Conservation (phyloP, 2,888 invertebrate species). For the Terebella lapidaria region DNA sequence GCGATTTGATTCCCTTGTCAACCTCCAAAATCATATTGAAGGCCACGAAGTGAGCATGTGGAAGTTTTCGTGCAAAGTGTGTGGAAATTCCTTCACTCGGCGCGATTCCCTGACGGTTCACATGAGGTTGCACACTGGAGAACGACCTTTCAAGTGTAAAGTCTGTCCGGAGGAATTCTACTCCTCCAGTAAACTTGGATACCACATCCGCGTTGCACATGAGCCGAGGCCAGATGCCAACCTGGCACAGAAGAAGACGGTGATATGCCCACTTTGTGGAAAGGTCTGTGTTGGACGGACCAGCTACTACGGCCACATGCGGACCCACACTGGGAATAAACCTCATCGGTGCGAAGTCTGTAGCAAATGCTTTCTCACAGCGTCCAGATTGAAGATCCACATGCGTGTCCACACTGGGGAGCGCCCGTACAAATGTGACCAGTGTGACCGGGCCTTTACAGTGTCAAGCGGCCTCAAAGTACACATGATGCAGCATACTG, state of each 20-base stretch:
- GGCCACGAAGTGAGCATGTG: background rate
- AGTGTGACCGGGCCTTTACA: background rate
- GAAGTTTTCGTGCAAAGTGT: background rate
- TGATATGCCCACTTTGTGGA: background rate
- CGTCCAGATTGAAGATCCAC: background rate
- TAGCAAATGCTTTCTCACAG: background rate
- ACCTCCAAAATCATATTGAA: background rate
- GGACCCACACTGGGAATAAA: background rate
- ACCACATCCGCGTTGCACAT: no score
- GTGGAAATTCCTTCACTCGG: background rate
- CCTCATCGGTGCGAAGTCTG: background rate
- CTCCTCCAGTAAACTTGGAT: background rate
- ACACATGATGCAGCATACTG: background rate
- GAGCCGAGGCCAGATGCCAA: no score
- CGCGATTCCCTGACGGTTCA: background rate
- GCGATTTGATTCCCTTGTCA: background rate
- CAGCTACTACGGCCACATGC: background rate
- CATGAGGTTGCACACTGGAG: background rate
- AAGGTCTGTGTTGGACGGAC: background rate
- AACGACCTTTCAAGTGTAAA: background rate
- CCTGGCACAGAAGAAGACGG: background rate
- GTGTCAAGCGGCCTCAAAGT: background rate
- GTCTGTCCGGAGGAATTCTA: background rate
- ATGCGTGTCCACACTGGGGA: background rate
- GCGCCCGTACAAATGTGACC: background rate